Evolutionary conservation across 2,888 invertebrate genomes (phyloP).

Genomic region (Elmis aenea): DNA sequence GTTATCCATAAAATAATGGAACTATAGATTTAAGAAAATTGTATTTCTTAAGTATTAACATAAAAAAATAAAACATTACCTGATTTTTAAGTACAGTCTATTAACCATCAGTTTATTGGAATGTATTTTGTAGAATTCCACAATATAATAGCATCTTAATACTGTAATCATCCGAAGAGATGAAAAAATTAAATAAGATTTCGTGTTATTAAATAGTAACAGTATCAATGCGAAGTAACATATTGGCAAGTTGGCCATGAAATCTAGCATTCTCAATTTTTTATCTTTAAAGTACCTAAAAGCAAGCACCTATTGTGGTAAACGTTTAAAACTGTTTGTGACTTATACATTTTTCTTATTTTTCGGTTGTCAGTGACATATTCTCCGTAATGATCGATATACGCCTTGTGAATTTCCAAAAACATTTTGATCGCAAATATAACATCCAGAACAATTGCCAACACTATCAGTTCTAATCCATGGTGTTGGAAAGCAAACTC

Average conservation of each 20-base stretch:
- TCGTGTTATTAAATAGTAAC: slow-evolving; percentile 25
- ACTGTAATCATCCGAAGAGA: slow-evolving; percentile 47
- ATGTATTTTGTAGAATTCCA: slow-evolving; percentile 46
- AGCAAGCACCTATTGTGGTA: slow-evolving; percentile 8
- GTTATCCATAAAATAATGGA: slow-evolving; percentile 50
- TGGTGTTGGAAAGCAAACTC: slow-evolving; percentile 50
- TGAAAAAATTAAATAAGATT: slow-evolving; percentile 37
- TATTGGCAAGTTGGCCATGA: slow-evolving; percentile 45
- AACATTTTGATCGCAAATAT: slow-evolving; percentile 49
- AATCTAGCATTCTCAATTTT: slow-evolving; percentile 45
- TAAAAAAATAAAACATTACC: slow-evolving; percentile 40
- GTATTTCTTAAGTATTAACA: not conserved
- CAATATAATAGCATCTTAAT: slow-evolving; percentile 47
- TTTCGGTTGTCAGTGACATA: slow-evolving; percentile 38
- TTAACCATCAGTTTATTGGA: slow-evolving; percentile 48
- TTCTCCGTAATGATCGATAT: slow-evolving; percentile 51
- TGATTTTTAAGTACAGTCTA: slow-evolving; percentile 47
- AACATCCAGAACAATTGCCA: slow-evolving; percentile 43
- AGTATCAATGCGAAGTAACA: slow-evolving; percentile 45
- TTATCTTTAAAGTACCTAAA: slow-evolving; percentile 49
- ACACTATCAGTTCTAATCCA: slow-evolving; percentile 40
- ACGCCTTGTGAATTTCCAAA: slow-evolving; percentile 49
- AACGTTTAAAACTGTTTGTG: not conserved
- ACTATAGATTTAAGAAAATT: slow-evolving; percentile 32
- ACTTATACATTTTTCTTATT: slow-evolving; percentile 7